Evolutionary conservation across 2,888 invertebrate genomes (phyloP), one percentile per base, ranked within the genome.

Genomic region (Eurytoma adleriae): DNA sequence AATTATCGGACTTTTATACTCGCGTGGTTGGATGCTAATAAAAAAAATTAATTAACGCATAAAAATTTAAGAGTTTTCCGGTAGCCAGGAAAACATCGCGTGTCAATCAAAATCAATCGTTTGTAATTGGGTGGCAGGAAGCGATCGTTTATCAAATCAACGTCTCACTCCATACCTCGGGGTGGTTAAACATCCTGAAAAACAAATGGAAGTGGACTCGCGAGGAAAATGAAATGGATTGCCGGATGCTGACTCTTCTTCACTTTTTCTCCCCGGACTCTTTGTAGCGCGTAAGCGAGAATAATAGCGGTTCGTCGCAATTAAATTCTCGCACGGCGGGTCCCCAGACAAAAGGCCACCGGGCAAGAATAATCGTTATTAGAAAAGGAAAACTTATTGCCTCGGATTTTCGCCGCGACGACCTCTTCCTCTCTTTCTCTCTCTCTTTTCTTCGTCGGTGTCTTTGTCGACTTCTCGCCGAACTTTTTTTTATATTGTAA

Each of bases 351-450:
- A 79, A 80, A 69, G 80, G 18, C 27, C 59, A 64, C 50, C 14
- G n/a, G 59, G 20, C 57, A 81, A 81, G 80, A 81, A 81, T 72
- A 79, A 81, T 81, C 81, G 71, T 81, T 79, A 81, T 81, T 81
- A 81, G 76, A 76, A 79, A 79, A 75, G 78, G 72, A 79, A 81
- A 81, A 81, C 78, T 79, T 81, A 81, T 81, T 71, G 74, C 81
- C 62, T 67, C 62, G 71, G 75, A 81, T 81, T 79, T 78, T 75
- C 18, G 70, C 67, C 62, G 56, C 13, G 24, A 12, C 61, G 61
- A 61, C 40, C 24, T 24, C 24, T 70, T 52, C n/a, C 5, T 68
- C 56, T 48, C 62, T 57, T 76, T 75, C 75, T 76, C 71, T 71
- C 75, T 61, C 50, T 80, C 76, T 80, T 27, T 72, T 71, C 40